Evolutionary conservation across 2,113 vertebrate genomes (phyloP).

Genomic region (Xyliphius kryptos): DNA sequence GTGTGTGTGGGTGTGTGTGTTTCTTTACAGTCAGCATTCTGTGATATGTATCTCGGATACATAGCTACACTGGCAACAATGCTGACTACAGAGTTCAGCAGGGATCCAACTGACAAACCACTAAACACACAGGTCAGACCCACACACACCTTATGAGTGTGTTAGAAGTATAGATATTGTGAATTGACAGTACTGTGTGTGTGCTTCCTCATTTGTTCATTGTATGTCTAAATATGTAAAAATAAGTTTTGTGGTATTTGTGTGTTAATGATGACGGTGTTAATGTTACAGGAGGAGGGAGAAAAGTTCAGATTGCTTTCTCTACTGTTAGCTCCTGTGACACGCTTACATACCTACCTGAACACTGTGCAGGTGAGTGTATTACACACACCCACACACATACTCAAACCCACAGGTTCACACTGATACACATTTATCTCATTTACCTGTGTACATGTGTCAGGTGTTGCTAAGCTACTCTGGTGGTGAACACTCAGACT

Average conservation of each 20-base stretch:
- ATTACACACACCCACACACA: not conserved
- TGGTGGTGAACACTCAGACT: conserved; percentile 59
- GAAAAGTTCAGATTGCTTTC: conserved; percentile 59
- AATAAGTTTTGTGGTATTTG: no score
- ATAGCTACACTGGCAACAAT: conserved; percentile 50
- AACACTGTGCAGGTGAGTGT: conserved; percentile 61
- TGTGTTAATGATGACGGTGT: not conserved
- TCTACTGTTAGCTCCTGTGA: conserved; percentile 57
- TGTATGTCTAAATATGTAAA: no score
- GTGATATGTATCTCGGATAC: conserved; percentile 62
- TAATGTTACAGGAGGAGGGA: conserved; percentile 36
- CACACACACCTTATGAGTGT: no score
- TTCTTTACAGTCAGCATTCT: conserved; percentile 55
- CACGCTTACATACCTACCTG: conserved; percentile 62
- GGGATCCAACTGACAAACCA: conserved; percentile 44
- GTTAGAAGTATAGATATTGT: no score
- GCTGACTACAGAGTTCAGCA: conserved; percentile 57
- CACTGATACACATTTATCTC: no score
- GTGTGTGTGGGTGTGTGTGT: not conserved
- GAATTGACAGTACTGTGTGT: no score
- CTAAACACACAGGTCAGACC: conserved; percentile 47
- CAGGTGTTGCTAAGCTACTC: conserved; percentile 63
- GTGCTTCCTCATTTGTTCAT: no score
- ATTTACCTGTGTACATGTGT: not conserved
- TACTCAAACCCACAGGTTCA: no score